Conservation (phyloP, 1,140 invertebrate genomes). For the Drosophila sechellia region DNA sequence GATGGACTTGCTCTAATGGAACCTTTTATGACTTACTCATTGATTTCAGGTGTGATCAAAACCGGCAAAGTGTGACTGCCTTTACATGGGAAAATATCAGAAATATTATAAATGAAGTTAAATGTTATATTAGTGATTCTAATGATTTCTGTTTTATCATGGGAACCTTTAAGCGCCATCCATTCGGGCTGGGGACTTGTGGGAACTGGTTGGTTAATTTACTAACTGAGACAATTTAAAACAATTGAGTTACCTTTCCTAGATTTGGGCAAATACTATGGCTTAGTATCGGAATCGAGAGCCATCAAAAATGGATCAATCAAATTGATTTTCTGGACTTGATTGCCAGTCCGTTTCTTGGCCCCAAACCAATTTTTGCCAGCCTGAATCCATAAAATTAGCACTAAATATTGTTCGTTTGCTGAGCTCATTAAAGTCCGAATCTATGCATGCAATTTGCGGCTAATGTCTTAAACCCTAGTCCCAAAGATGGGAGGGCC, state of each 20-base stretch:
- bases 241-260: no score
- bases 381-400: slow-evolving; percentile 66
- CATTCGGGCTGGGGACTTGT: not conserved
- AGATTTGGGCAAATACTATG: no score
- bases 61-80: slow-evolving; percentile 34
- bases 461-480: slow-evolving; percentile 50
- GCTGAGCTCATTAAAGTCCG: slow-evolving; percentile 62
- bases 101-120: slow-evolving; percentile 6
- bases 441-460: slow-evolving; percentile 77
- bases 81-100: slow-evolving; percentile 22
- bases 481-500: slow-evolving; percentile 16
- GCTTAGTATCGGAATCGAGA: no score
- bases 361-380: slow-evolving; percentile 7
- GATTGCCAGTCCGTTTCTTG: slow-evolving; percentile 53
- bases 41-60: slow-evolving; percentile 60
- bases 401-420: slow-evolving; percentile 59
- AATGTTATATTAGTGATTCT: slow-evolving; percentile 2
- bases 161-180: not conserved
- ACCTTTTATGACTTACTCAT: slow-evolving; percentile 46
- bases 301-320: slow-evolving; percentile 4
- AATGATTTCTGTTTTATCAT: not conserved
- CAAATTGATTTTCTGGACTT: slow-evolving; percentile 4
- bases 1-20: slow-evolving; percentile 43
- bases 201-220: slow-evolving; percentile 4
- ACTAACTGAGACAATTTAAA: no score